Evolutionary conservation across 2,888 invertebrate species (phyloP).

Genomic region (Cheilosia scutellata): DNA sequence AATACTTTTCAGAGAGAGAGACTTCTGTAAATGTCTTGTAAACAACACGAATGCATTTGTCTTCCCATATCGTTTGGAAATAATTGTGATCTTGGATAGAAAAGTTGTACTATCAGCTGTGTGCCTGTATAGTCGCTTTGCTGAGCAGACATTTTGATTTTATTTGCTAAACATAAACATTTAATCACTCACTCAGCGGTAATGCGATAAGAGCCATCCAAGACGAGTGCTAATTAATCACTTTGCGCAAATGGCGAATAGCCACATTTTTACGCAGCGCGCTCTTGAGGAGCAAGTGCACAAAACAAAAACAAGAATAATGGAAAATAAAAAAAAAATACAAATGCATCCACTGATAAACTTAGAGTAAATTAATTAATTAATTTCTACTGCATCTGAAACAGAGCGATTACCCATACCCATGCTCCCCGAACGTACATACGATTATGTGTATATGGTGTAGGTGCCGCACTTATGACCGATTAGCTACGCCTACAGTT

Average conservation of each 20-base stretch:
- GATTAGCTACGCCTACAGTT: conserved; percentile 47
- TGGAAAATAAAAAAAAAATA: neutral
- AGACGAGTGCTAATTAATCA: conserved; percentile 56
- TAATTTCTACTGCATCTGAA: conserved; percentile 32
- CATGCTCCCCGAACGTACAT: neutral
- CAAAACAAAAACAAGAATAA: conserved; percentile 15
- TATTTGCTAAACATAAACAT: conserved; percentile 59
- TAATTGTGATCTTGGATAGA: conserved; percentile 24
- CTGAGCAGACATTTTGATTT: conserved; percentile 62
- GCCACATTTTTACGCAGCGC: neutral
- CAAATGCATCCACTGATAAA: conserved; percentile 35
- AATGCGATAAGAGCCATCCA: conserved; percentile 56
- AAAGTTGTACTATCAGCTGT: conserved; percentile 32
- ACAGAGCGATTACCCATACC: conserved; percentile 23
- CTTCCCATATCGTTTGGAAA: conserved; percentile 2
- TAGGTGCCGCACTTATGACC: conserved; percentile 13
- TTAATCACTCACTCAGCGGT: conserved; percentile 47
- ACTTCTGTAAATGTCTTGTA: conserved; percentile 63
- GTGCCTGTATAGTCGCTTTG: conserved; percentile 11
- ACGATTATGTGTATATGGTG: neutral
- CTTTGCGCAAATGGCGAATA: conserved; percentile 38
- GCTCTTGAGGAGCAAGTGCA: neutral
- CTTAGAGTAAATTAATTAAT: conserved; percentile 35
- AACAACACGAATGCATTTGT: conserved; percentile 58
- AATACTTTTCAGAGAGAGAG: conserved; percentile 17